A percentile compares a stretch with the other conserved stretches of the same genome.
phyloP scores from a whole-genome alignment of 2,888 invertebrate genomes.

The Dexiosoma caninum region DNA sequence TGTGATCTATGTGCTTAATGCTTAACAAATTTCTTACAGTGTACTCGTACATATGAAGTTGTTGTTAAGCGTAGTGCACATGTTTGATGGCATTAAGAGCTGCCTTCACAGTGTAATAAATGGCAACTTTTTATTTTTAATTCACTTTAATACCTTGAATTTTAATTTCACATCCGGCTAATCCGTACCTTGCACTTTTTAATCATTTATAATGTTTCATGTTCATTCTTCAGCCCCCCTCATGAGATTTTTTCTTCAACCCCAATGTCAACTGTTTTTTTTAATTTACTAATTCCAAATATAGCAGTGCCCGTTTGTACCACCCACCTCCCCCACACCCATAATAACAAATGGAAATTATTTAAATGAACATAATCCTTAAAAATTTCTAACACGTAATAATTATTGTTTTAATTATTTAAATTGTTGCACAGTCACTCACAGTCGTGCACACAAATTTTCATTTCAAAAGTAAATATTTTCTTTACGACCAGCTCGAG shows the following conservation, averaged over 20 bases:
- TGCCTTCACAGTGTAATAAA: no score
- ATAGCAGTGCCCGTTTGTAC: neutral
- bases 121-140: neutral
- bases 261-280: neutral
- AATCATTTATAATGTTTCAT: conserved; percentile 7
- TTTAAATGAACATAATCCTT: conserved; percentile 22
- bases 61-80: no score
- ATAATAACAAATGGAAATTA: neutral
- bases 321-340: no score
- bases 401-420: conserved; percentile 35
- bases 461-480: neutral
- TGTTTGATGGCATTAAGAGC: no score
- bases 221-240: neutral
- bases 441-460: neutral
- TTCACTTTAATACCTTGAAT: neutral
- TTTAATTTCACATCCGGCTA: no score
- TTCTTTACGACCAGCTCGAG: neutral
- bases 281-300: neutral
- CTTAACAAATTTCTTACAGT: no score
- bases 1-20: no score
- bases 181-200: neutral
- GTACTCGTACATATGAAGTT: no score
- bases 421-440: conserved; percentile 25
- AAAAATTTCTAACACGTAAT: conserved; percentile 42
- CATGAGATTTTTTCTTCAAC: neutral